Conservation (phyloP, 2,888 invertebrate species). For the Phoronis australis region DNA sequence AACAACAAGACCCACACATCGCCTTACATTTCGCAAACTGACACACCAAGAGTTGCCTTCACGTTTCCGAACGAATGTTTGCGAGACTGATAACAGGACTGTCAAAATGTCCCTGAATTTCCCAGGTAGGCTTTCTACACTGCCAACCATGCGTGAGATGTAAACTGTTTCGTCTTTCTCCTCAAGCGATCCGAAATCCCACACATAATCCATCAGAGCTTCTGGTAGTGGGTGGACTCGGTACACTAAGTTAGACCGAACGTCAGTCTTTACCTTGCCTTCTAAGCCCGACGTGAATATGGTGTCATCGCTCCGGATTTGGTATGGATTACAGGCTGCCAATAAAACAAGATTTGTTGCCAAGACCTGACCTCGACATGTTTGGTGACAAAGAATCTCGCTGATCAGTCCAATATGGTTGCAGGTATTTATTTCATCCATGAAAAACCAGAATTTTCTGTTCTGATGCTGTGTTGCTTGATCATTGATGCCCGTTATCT, state of each 20-base stretch:
- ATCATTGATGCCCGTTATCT: constrained; percentile 1
- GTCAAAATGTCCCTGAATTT: neutral
- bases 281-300: constrained; percentile 6
- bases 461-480: neutral
- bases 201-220: constrained; percentile 10
- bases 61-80: constrained; percentile 1
- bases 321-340: constrained; percentile 11
- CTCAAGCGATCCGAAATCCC: constrained; percentile 10
- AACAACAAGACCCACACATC: neutral
- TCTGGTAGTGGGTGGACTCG: constrained; percentile 12
- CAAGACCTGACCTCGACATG: too few species aligned
- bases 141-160: constrained; percentile 8
- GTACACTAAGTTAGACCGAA: constrained; percentile 8
- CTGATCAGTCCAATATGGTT: too few species aligned
- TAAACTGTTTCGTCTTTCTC: constrained; percentile 8
- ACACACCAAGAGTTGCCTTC: constrained; percentile 4
- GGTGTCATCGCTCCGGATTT: constrained; percentile 1
- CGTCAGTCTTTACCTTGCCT: constrained; percentile 7
- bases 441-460: constrained; percentile 6
- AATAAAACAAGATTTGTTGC: too few species aligned
- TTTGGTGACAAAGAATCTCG: too few species aligned
- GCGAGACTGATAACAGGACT: constrained; percentile 4
- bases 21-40: constrained; percentile 5
- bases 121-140: too few species aligned
- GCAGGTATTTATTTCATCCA: too few species aligned